Base-by-base conservation (phyloP, 2,888 invertebrate genomes). In the Hydriomena furcata region DNA sequence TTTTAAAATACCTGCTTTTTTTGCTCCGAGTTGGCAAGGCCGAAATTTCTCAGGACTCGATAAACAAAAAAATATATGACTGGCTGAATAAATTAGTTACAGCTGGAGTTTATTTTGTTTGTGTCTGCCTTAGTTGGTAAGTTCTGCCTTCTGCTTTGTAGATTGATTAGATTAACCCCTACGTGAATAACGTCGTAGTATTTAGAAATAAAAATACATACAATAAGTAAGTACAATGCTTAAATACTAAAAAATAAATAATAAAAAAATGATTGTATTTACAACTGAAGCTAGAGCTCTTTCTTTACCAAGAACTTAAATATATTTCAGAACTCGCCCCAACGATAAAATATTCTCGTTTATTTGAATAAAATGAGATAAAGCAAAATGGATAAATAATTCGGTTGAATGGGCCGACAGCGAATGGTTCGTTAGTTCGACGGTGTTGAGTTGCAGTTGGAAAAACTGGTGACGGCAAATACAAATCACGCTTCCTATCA, bases 1-100 rank as follows among this genome's bases (percentile, higher is more conserved):
- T 77, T 83, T 85, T 82, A 80, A 86, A 87, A 84, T 85, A 85
- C 83, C 77, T 79, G 78, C 71, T 81, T 80, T 80, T 83, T 82
- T 71, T 59, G 53, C 62, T 43, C 60, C 71, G 76, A 78, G 71
- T 76, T 80, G 75, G 78, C 81, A 76, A 76, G 76, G 73, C 68
- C 73, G 69, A 77, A 71, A 76, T 76, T 71, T 69, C 73, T 68
- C 62, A 63, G 63, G 58, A 46, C 31, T 17, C 32, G 13, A 17
- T 42, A 32, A 42, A 36, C 36, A 36, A 30, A 17, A 45, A 35
- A 35, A 7, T 27, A 21, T 37, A 11, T 17, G 24, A 25, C 7
- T 34, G 8, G 21, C 27, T 21, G 20, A 28, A 35, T 35, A 6
- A 35, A 40, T 28, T 40, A 47, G 8, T 13, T 34, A 21, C 8